Percentiles rank a stretch among this genome's conserved stretches.
These are phyloP conservation scores for Corythoichthys intestinalis DNA, from an alignment of 2,113 vertebrate species.

Conservation along the genomic window DNA sequence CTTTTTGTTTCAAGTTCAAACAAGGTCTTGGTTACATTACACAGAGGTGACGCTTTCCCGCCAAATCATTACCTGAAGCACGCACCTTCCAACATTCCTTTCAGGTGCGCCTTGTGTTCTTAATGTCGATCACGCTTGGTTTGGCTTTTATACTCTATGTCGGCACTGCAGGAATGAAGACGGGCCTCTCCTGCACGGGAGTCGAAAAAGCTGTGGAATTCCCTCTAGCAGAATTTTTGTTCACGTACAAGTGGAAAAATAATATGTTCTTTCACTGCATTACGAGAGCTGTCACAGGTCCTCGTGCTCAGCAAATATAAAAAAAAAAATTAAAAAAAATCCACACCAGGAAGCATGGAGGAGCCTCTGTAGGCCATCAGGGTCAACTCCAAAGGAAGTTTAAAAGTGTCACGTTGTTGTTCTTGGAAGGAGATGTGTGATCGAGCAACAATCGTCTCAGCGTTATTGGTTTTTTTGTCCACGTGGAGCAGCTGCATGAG, in stretches of 20 bases:
- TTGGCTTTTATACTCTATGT: neutral
- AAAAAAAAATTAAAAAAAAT: neutral
- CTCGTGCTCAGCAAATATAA: neutral
- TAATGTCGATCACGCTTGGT: neutral
- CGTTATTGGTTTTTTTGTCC: neutral
- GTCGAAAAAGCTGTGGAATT: neutral
- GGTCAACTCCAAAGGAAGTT: conserved; percentile 9
- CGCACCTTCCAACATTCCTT: neutral
- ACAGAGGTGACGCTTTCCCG: neutral
- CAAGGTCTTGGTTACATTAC: neutral
- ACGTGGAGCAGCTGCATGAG: conserved; percentile 21
- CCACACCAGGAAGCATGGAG: neutral
- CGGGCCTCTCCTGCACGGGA: neutral
- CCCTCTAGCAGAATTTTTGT: neutral
- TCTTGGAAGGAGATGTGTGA: too few species aligned
- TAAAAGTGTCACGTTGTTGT: conserved; percentile 1
- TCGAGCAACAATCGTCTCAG: neutral
- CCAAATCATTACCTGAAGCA: neutral
- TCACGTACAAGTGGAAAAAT: neutral
- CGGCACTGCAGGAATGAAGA: neutral
- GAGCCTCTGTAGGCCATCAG: neutral
- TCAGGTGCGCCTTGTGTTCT: neutral
- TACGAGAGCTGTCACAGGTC: neutral
- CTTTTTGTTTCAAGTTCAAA: neutral
- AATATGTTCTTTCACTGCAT: neutral